These are phyloP conservation scores for Zelleria hepariella DNA, from an alignment of 2,888 invertebrate genomes.

Conservation along the genomic window DNA sequence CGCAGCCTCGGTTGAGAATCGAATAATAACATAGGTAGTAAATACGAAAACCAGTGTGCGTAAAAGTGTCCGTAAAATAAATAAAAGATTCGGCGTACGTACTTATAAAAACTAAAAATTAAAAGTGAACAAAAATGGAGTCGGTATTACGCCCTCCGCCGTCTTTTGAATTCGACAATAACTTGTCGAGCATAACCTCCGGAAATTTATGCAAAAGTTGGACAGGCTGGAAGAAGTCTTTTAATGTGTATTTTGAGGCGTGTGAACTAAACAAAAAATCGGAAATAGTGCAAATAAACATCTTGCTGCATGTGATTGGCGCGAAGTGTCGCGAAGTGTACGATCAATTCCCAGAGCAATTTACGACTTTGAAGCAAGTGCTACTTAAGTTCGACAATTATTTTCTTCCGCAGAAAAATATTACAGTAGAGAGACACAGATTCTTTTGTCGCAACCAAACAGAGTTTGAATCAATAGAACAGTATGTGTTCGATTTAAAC, in stretches of 20 bases:
- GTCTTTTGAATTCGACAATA: constrained; percentile 7
- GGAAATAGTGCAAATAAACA: constrained; percentile 1
- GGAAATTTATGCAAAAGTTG: constrained; percentile 8
- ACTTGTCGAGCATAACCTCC: constrained; percentile 8
- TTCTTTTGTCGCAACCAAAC: constrained; percentile 5
- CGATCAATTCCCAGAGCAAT: background rate
- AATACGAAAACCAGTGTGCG: no score
- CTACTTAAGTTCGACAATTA: background rate
- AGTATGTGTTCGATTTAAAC: constrained; percentile 3
- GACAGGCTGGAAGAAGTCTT: constrained; percentile 7
- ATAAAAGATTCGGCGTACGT: no score
- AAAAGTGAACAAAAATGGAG: constrained; percentile 2
- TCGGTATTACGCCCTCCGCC: constrained; percentile 5
- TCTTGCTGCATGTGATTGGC: constrained; percentile 2
- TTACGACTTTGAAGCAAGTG: background rate
- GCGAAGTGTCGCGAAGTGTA: background rate
- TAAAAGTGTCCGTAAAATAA: no score
- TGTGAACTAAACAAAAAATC: background rate
- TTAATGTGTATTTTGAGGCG: background rate
- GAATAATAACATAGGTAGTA: no score
- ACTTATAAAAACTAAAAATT: no score
- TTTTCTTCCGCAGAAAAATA: constrained; percentile 5
- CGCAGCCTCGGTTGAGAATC: no score
- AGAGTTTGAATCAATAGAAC: constrained; percentile 1
- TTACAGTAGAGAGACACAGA: constrained; percentile 5